phyloP scores from a whole-genome alignment of 2,888 invertebrate species.

The Archips xylosteana region DNA sequence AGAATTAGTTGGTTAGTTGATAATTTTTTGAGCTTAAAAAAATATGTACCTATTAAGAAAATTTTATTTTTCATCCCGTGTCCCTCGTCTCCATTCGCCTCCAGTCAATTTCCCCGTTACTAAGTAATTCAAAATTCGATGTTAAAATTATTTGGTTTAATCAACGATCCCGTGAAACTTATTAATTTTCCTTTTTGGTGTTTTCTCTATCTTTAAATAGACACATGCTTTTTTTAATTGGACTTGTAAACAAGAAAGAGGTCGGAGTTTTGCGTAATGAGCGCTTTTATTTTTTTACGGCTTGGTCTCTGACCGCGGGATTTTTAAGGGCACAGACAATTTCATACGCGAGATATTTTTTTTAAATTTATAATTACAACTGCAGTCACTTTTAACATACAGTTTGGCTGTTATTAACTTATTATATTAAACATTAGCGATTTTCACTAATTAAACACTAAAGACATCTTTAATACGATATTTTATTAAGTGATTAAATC shows the following conservation, averaged over 20 bases:
- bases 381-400: too few relatives aligned
- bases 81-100: not conserved
- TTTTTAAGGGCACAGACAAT: slow-evolving; percentile 9
- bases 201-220: not conserved
- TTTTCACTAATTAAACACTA: too few relatives aligned
- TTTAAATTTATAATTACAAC: not conserved
- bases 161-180: not conserved
- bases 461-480: too few relatives aligned
- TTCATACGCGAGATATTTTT: too few relatives aligned
- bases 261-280: slow-evolving; percentile 18
- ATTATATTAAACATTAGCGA: too few relatives aligned
- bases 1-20: too few relatives aligned
- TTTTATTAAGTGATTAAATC: too few relatives aligned
- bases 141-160: not conserved
- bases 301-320: not conserved
- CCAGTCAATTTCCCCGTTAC: not conserved
- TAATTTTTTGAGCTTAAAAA: too few relatives aligned
- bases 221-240: slow-evolving; percentile 27
- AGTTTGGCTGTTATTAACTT: too few relatives aligned
- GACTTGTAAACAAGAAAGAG: slow-evolving; percentile 17
- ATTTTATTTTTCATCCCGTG: not conserved
- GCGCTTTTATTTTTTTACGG: slow-evolving; percentile 22
- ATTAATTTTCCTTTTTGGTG: not conserved
- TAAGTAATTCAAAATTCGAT: not conserved
- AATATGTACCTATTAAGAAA: too few relatives aligned